Base-by-base conservation (phyloP, 2,888 invertebrate genomes). In the Creontiades dilutus region DNA sequence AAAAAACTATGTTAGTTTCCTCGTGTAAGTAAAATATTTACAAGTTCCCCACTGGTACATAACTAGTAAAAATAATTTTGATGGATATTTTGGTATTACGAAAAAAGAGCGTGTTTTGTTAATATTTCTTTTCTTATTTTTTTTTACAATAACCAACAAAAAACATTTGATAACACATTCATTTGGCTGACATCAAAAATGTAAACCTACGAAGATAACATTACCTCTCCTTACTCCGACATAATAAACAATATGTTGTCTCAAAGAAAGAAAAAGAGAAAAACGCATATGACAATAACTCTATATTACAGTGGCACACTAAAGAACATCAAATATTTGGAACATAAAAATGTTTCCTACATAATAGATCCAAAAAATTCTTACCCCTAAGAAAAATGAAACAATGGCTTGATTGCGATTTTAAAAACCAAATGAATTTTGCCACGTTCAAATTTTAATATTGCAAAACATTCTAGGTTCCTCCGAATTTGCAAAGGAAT, bases 221-320 rank as follows among this genome's bases (percentile, higher is more conserved):
- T 61, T 19, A 37, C 37, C n/a, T 16, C 7, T 52, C 48, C 55
- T 14, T 48, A 82, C 19, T 47, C 27, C 82, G 47, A 82, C 47
- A 47, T 19, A 82, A 82, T 52, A 82, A 82, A 46, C 82, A 82
- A 52, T 82, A 52, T 28, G 19, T 82, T 23, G 68, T 68, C 68
- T 52, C 52, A 52, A 0, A 52, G 11, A 16, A 19, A 87, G 48
- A 88, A 78, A 27, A 19, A n/a, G n/a, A n/a, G 78, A 78, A 88
- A 52, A 61, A 47, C 37, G 19, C 27, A 78, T 28, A 61, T 52
- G 78, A 78, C 88, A 88, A 78, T 86, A 68, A 75, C 47, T n/a
- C 86, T 88, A 88, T 88, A 78, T 88, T 88, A 88, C 88, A 88
- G 88, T 88, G 88, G 88, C 88, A 88, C 88, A 88, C 88, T 88